Evolutionary conservation across 2,888 invertebrate species (phyloP).

Genomic region (Andrena fulva): DNA sequence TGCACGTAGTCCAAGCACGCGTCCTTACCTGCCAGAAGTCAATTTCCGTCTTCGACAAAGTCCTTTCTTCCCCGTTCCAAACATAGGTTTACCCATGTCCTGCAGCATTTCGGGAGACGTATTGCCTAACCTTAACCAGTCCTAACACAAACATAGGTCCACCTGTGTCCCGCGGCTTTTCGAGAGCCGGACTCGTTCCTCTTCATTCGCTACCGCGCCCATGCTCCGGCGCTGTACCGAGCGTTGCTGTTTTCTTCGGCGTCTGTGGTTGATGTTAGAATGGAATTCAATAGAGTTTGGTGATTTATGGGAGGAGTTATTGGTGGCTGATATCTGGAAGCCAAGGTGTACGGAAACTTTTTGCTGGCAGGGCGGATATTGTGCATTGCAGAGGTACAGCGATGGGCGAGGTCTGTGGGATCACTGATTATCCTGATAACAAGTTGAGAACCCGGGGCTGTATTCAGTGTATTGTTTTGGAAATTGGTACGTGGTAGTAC

Average conservation of each 20-base stretch:
- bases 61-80: constrained; percentile 17
- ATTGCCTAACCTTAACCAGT: neutral
- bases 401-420: too few relatives aligned
- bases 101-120: neutral
- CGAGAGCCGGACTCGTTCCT: neutral
- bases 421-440: too few relatives aligned
- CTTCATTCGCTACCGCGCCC: neutral
- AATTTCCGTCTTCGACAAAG: constrained; percentile 72
- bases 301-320: too few relatives aligned
- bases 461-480: too few relatives aligned
- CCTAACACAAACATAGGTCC: neutral
- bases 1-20: constrained; percentile 76
- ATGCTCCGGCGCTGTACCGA: neutral
- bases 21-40: constrained; percentile 76
- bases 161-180: neutral
- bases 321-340: too few relatives aligned
- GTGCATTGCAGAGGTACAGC: too few relatives aligned
- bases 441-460: too few relatives aligned
- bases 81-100: constrained; percentile 11
- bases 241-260: constrained; percentile 20
- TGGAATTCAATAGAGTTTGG: too few relatives aligned
- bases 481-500: too few relatives aligned
- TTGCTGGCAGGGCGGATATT: too few relatives aligned
- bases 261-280: too few relatives aligned
- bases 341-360: too few relatives aligned